A percentile compares a stretch with the other conserved stretches of the same genome.
phyloP scores from a whole-genome alignment of 2,113 vertebrate genomes.

The Myxocyprinus asiaticus region DNA sequence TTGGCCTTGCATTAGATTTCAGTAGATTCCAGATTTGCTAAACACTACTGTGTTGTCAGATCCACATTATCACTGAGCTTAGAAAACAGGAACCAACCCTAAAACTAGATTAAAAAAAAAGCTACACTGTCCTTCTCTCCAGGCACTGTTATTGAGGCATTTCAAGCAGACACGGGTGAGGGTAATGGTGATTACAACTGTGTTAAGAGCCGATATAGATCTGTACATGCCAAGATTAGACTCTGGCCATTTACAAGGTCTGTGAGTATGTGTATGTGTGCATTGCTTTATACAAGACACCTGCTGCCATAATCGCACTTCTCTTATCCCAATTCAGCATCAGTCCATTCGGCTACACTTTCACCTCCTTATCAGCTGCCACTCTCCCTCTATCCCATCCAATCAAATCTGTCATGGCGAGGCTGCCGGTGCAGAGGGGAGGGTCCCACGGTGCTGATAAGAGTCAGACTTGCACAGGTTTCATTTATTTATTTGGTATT shows the following conservation, averaged over 20 bases:
- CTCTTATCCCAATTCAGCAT: slow-evolving; percentile 72
- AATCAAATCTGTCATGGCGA: slow-evolving; percentile 76
- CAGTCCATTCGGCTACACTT: slow-evolving; percentile 73
- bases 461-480: slow-evolving; percentile 56
- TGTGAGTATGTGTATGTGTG: slow-evolving; percentile 37
- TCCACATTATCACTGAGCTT: slow-evolving; percentile 59
- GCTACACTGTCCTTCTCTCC: slow-evolving; percentile 52
- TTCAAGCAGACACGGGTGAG: slow-evolving; percentile 63
- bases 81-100: not conserved
- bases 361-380: slow-evolving; percentile 73
- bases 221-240: slow-evolving; percentile 71
- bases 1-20: too few relatives aligned
- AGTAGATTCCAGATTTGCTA: not conserved
- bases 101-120: slow-evolving; percentile 45
- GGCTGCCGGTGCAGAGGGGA: slow-evolving; percentile 61
- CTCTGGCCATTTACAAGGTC: slow-evolving; percentile 65
- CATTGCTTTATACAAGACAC: slow-evolving; percentile 72
- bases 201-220: slow-evolving; percentile 74
- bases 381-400: slow-evolving; percentile 74
- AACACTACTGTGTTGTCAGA: not conserved
- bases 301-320: slow-evolving; percentile 72
- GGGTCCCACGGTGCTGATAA: slow-evolving; percentile 68
- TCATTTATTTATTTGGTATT: slow-evolving; percentile 51
- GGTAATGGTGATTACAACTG: slow-evolving; percentile 65
- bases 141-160: slow-evolving; percentile 60